A percentile compares a stretch with the other conserved stretches of the same genome.
Conservation (phyloP, 2,888 invertebrate genomes). For the Anticlea derivata region DNA sequence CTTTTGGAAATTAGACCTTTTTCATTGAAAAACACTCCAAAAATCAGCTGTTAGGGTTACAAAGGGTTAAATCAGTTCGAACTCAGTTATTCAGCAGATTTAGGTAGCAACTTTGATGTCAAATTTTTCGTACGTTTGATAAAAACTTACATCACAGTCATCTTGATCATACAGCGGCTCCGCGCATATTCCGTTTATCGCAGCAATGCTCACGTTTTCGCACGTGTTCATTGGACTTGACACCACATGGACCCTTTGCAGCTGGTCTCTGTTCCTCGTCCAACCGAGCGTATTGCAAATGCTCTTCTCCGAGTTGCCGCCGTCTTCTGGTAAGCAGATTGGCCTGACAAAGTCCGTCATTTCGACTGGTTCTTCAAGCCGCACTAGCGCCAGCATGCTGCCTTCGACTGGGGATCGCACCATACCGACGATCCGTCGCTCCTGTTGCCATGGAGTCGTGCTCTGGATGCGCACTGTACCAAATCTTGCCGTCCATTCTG, state of each 20-base stretch:
- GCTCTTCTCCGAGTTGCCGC: conserved; percentile 47
- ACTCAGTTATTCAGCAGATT: no score
- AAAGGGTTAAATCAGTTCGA: no score
- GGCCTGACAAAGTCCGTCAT: conserved; percentile 93
- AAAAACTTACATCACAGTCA: conserved; percentile 91
- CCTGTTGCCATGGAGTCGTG: conserved; percentile 94
- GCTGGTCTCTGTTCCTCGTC: conserved; percentile 92
- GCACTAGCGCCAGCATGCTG: conserved; percentile 91
- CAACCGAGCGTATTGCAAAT: conserved; percentile 94
- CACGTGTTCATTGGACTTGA: conserved; percentile 91
- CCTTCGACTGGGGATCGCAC: conserved; percentile 95
- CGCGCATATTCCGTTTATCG: conserved; percentile 92
- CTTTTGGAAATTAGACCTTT: no score
- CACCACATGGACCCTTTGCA: conserved; percentile 91
- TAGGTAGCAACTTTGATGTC: no score
- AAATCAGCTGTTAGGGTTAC: no score
- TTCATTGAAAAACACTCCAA: no score
- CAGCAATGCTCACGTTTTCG: conserved; percentile 93
- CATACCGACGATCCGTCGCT: conserved; percentile 92
- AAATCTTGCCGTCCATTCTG: conserved; percentile 93
- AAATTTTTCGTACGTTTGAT: no score
- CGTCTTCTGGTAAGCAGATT: conserved; percentile 89
- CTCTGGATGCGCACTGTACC: conserved; percentile 90
- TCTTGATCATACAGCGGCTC: conserved; percentile 91
- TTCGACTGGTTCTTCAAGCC: conserved; percentile 89